phyloP scores from a whole-genome alignment of 2,113 vertebrate species.

The Marmota flaviventris region DNA sequence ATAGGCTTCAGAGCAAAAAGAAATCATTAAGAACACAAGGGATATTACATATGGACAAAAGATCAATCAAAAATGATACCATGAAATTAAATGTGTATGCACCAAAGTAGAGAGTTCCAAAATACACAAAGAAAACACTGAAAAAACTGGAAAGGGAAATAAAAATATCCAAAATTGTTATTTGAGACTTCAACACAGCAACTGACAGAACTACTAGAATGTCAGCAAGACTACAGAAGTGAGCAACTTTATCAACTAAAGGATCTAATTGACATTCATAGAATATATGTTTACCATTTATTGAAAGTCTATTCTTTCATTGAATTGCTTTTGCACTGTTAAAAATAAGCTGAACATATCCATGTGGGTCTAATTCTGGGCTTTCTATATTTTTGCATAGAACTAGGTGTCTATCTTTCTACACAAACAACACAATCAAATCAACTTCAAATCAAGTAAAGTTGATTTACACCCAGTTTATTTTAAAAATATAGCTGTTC shows the following conservation, averaged over 20 bases:
- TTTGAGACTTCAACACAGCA: not conserved
- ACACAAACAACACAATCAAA: not conserved
- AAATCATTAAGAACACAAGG: not conserved
- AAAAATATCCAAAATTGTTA: not conserved
- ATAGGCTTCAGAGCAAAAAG: not conserved
- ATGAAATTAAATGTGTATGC: not conserved
- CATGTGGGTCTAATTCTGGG: not conserved
- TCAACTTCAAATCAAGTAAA: no score
- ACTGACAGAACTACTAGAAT: not conserved
- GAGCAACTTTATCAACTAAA: not conserved
- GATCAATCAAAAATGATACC: not conserved
- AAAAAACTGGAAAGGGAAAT: not conserved
- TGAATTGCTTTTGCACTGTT: not conserved
- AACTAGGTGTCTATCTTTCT: not conserved
- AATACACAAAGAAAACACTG: not conserved
- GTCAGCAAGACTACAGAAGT: not conserved
- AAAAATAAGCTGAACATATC: not conserved
- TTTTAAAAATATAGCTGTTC: not conserved
- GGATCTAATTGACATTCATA: not conserved
- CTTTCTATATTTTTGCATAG: not conserved
- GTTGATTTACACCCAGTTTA: not conserved
- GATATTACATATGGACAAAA: not conserved
- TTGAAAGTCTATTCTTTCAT: not conserved
- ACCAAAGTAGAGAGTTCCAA: not conserved
- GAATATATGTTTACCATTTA: not conserved